Percentiles rank a stretch among this genome's conserved stretches.
phyloP scores from a whole-genome alignment of 2,797 vertebrate species.

The Limnodromus scolopaceus region DNA sequence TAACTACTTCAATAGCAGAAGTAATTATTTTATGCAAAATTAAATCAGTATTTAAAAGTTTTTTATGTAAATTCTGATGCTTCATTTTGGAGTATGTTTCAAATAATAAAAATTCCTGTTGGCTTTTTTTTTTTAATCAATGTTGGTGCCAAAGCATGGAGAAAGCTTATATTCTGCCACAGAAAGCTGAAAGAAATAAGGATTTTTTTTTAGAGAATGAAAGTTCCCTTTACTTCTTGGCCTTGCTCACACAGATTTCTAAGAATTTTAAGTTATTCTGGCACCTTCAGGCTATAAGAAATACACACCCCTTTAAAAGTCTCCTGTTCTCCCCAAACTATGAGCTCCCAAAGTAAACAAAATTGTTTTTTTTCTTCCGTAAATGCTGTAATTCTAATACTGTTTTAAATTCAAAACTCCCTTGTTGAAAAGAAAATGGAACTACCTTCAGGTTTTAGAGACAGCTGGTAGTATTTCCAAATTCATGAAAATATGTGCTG shows the following conservation, averaged over 20 bases:
- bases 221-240: background rate
- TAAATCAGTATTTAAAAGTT: background rate
- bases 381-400: background rate
- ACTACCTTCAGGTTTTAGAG: background rate
- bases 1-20: background rate
- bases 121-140: background rate
- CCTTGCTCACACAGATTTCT: background rate
- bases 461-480: background rate
- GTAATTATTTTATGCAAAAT: background rate
- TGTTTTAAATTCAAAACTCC: constrained; percentile 16
- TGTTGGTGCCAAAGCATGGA: background rate
- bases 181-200: background rate
- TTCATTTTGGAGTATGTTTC: background rate
- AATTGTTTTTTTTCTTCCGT: background rate
- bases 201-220: background rate
- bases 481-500: background rate
- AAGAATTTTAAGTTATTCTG: constrained; percentile 19
- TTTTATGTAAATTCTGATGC: background rate
- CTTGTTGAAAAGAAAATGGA: background rate
- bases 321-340: background rate
- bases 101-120: background rate
- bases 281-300: constrained; percentile 5
- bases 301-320: background rate
- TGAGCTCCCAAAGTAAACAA: background rate
- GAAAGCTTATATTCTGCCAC: background rate